phyloP scores from a whole-genome alignment of 37 sponge, comb jelly and placozoan species.

The Spongilla lacustris region DNA sequence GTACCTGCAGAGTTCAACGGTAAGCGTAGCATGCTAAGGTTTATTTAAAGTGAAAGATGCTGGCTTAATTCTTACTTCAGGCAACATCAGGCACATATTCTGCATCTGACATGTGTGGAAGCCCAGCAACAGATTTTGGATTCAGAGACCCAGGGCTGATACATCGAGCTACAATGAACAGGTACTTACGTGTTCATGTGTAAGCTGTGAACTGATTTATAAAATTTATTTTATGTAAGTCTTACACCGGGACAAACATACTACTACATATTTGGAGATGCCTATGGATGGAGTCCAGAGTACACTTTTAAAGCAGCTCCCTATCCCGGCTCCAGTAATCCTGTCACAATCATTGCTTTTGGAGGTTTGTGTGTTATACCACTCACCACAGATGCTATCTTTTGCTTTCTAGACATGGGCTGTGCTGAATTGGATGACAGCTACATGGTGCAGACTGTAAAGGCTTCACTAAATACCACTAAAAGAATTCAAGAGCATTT shows the following conservation, averaged over 20 bases:
- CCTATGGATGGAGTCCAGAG: slow-evolving; percentile 65
- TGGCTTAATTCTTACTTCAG: neutral
- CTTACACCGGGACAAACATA: slow-evolving; percentile 54
- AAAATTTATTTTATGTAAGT: neutral
- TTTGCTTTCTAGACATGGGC: slow-evolving; percentile 51
- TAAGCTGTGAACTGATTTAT: neutral
- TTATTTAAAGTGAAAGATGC: neutral
- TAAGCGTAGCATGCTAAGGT: neutral
- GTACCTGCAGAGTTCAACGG: slow-evolving; percentile 13
- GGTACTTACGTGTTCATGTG: neutral
- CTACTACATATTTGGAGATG: slow-evolving; percentile 73
- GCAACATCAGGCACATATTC: slow-evolving; percentile 67
- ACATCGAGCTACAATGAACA: slow-evolving; percentile 43
- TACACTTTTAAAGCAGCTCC: slow-evolving; percentile 50
- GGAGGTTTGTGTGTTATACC: slow-evolving; percentile 32
- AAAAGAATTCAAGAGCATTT: slow-evolving; percentile 21
- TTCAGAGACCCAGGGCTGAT: slow-evolving; percentile 71
- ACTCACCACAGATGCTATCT: neutral
- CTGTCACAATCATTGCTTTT: slow-evolving; percentile 54
- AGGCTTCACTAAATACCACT: slow-evolving; percentile 69
- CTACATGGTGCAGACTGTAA: slow-evolving; percentile 8
- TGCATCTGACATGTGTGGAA: slow-evolving; percentile 79
- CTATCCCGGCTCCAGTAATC: slow-evolving; percentile 12
- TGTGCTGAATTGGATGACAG: slow-evolving; percentile 59
- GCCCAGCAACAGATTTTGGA: slow-evolving; percentile 70